Percentiles rank a stretch among this genome's conserved stretches.
Evolutionary conservation across 2,797 vertebrate species (phyloP).

Genomic region (Trachops cirrhosus): DNA sequence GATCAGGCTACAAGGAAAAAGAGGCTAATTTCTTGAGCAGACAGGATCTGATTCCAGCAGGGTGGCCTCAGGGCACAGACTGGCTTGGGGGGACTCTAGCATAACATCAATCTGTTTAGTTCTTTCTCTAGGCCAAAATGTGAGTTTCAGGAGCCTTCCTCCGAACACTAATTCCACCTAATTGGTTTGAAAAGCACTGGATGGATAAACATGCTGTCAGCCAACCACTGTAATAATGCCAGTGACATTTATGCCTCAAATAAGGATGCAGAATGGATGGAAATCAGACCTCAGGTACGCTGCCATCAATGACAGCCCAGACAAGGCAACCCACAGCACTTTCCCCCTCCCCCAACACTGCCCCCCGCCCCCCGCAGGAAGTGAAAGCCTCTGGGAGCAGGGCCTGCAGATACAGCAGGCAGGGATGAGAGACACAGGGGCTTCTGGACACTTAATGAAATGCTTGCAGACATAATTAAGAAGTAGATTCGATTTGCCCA

Average conservation of each 20-base stretch:
- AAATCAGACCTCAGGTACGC: conserved; percentile 26
- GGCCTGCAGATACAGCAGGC: neutral
- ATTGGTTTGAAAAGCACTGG: conserved; percentile 64
- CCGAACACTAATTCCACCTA: conserved; percentile 67
- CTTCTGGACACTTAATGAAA: neutral
- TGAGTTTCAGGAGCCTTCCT: conserved; percentile 42
- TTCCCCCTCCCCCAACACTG: neutral
- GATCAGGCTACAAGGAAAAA: conserved; percentile 15
- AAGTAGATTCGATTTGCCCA: neutral
- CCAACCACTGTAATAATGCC: conserved; percentile 43
- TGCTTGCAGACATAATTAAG: neutral
- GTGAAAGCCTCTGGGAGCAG: neutral
- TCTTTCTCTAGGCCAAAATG: conserved; percentile 41
- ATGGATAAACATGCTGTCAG: conserved; percentile 55
- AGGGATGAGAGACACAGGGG: neutral
- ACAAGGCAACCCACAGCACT: neutral
- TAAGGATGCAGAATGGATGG: conserved; percentile 34
- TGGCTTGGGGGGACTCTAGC: neutral
- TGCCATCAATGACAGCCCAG: neutral
- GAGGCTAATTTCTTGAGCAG: conserved; percentile 38
- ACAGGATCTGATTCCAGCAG: conserved; percentile 33
- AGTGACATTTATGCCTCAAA: conserved; percentile 61
- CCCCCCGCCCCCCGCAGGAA: neutral
- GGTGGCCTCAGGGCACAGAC: neutral
- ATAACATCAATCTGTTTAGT: conserved; percentile 30